Conservation (phyloP, 1,140 invertebrate genomes). For the Achroia grisella region DNA sequence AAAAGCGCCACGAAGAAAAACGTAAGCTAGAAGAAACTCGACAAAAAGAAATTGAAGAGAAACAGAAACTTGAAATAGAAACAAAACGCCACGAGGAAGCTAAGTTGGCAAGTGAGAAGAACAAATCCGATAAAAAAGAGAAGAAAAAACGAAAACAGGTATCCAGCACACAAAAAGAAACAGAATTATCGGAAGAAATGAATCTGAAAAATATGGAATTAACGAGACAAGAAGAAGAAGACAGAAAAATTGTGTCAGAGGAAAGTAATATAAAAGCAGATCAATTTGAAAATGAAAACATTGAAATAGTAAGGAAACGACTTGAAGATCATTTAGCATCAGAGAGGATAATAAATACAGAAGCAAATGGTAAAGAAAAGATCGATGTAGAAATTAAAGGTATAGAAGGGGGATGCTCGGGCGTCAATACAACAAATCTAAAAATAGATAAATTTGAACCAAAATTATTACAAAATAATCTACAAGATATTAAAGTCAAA, state of each 20-base stretch:
- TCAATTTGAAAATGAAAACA: background rate
- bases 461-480: slow-evolving; percentile 17
- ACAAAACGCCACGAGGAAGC: slow-evolving; percentile 14
- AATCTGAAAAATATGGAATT: slow-evolving; percentile 27
- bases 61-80: slow-evolving; percentile 5
- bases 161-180: slow-evolving; percentile 19
- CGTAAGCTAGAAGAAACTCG: slow-evolving; percentile 17
- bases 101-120: slow-evolving; percentile 14
- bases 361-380: slow-evolving; percentile 1
- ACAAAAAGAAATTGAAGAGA: slow-evolving; percentile 19
- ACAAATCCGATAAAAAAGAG: slow-evolving; percentile 18
- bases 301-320: background rate
- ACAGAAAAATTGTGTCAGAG: background rate
- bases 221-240: slow-evolving; percentile 11
- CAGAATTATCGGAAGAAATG: slow-evolving; percentile 17
- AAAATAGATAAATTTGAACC: slow-evolving; percentile 34
- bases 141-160: slow-evolving; percentile 5
- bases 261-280: slow-evolving; percentile 2
- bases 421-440: too few species aligned
- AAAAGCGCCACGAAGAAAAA: slow-evolving; percentile 15
- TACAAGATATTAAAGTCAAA: background rate
- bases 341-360: background rate
- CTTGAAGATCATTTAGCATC: background rate
- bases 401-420: slow-evolving; percentile 3
- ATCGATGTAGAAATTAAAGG: background rate